These are phyloP conservation scores for Aricia agestis DNA, from an alignment of 1,140 invertebrate genomes.

Conservation along the genomic window DNA sequence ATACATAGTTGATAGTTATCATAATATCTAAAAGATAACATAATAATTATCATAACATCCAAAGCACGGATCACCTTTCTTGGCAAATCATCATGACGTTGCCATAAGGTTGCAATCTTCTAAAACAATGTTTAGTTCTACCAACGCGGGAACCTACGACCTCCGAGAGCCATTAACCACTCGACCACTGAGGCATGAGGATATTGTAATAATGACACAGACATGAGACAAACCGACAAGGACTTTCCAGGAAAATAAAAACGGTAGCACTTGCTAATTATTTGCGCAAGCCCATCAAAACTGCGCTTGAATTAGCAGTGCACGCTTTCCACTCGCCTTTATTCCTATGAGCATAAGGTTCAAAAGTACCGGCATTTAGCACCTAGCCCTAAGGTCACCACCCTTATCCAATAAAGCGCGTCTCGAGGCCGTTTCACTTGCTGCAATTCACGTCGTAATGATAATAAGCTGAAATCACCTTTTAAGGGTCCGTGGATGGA, in stretches of 20 bases:
- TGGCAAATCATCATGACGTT: too few species aligned
- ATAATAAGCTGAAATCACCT: slow-evolving; percentile 49
- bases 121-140: too few species aligned
- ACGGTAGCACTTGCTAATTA: not conserved
- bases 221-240: not conserved
- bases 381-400: slow-evolving; percentile 40
- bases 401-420: slow-evolving; percentile 46
- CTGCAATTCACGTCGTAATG: slow-evolving; percentile 49
- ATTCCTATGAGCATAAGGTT: not conserved
- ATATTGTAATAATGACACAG: not conserved
- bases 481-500: slow-evolving; percentile 27
- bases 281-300: not conserved
- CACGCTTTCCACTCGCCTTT: not conserved
- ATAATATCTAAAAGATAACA: too few species aligned
- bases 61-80: too few species aligned
- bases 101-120: too few species aligned
- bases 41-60: too few species aligned
- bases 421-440: slow-evolving; percentile 56
- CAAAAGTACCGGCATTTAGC: not conserved
- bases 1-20: too few species aligned
- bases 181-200: too few species aligned
- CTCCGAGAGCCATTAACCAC: too few species aligned
- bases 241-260: slow-evolving; percentile 1
- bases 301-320: not conserved
- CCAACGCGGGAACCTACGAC: too few species aligned